These are phyloP conservation scores for Thripadectes ignobilis DNA, from an alignment of 2,797 vertebrate genomes.

Conservation along the genomic window DNA sequence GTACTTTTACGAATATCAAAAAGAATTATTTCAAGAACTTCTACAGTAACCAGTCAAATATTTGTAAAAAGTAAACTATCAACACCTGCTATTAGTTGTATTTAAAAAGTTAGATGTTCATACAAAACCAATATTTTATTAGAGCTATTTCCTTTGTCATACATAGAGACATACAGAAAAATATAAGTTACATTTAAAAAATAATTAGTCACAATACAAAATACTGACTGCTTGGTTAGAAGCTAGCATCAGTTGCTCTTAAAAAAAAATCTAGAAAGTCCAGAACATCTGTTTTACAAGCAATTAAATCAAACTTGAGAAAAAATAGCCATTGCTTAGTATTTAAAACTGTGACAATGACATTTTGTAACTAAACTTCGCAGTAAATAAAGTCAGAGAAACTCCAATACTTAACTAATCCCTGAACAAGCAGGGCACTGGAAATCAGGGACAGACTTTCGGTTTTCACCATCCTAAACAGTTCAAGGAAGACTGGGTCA, in stretches of 20 bases:
- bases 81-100: neutral
- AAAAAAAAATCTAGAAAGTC: rapidly evolving
- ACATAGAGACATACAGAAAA: neutral
- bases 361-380: neutral
- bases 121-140: neutral
- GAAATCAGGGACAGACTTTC: neutral
- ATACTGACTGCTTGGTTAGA: neutral
- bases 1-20: neutral
- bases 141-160: neutral
- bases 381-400: neutral
- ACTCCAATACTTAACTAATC: neutral
- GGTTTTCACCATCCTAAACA: neutral
- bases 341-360: neutral
- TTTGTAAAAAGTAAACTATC: neutral
- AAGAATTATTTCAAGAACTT: neutral
- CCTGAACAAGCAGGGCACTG: neutral
- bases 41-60: neutral
- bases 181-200: neutral
- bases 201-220: neutral
- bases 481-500: neutral
- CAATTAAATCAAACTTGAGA: neutral
- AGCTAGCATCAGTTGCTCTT: neutral
- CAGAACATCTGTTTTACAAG: neutral
- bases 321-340: neutral
- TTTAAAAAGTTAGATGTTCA: neutral